phyloP scores from a whole-genome alignment of 2,113 vertebrate genomes.

The Corynorhinus townsendii region DNA sequence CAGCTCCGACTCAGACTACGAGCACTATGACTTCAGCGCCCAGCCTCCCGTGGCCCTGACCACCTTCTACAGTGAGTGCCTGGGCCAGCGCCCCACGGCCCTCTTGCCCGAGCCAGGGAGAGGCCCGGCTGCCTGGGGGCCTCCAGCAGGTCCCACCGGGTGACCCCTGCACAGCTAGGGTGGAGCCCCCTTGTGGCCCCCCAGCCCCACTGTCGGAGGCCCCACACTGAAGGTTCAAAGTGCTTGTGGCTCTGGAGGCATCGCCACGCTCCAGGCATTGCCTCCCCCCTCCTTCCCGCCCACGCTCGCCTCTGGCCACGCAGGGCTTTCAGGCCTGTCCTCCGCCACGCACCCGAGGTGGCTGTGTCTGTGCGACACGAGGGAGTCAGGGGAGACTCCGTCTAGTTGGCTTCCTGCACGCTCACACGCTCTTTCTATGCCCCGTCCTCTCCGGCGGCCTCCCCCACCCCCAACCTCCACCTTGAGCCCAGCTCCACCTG shows the following conservation, averaged over 20 bases:
- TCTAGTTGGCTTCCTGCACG: neutral
- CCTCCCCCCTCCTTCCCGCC: neutral
- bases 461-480: too few species aligned
- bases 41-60: constrained; percentile 79
- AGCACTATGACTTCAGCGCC: constrained; percentile 80
- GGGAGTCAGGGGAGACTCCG: neutral
- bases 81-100: neutral
- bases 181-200: neutral
- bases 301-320: neutral
- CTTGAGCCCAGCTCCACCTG: neutral
- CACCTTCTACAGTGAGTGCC: constrained; percentile 82
- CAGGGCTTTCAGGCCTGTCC: neutral
- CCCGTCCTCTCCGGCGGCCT: neutral
- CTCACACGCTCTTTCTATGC: neutral
- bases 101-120: neutral
- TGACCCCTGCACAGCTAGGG: neutral
- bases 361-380: neutral
- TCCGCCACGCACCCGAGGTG: rapidly evolving
- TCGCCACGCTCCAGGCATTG: neutral
- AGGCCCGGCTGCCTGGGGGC: neutral
- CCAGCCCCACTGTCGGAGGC: too few species aligned
- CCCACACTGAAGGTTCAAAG: neutral
- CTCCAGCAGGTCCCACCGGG: too few species aligned
- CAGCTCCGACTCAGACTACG: constrained; percentile 75
- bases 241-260: neutral